Conservation (phyloP, 2,113 vertebrate species). For the Boleophthalmus pectinirostris region DNA sequence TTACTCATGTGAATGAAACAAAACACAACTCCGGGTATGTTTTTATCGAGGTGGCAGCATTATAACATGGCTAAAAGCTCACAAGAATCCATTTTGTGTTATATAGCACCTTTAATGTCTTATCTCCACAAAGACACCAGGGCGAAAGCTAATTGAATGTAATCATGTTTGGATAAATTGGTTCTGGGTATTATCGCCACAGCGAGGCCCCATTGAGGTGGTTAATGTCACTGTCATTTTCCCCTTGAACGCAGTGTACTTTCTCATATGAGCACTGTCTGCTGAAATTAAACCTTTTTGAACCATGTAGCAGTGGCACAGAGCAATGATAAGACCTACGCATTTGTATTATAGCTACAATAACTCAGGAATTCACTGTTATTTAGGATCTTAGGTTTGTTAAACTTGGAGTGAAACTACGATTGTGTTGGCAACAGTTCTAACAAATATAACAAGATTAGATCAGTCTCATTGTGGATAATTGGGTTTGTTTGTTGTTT, state of each 20-base stretch:
- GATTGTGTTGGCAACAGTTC: too few species aligned
- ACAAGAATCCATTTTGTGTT: too few species aligned
- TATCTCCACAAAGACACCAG: conserved; percentile 38
- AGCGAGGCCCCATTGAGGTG: conserved; percentile 39
- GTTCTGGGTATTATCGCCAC: conserved; percentile 68
- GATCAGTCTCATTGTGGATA: too few species aligned
- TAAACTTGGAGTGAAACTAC: too few species aligned
- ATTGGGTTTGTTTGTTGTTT: too few species aligned
- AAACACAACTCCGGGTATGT: too few species aligned
- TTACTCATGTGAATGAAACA: too few species aligned
- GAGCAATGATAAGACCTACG: neutral
- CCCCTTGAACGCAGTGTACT: neutral
- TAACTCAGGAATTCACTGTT: neutral
- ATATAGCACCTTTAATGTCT: conserved; percentile 2
- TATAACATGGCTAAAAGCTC: too few species aligned
- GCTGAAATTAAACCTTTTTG: neutral
- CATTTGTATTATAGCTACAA: neutral
- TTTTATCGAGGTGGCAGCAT: too few species aligned
- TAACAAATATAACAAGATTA: too few species aligned
- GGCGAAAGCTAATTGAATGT: conserved; percentile 59
- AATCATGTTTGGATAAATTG: conserved; percentile 65
- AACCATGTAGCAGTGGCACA: neutral
- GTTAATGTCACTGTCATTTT: conserved; percentile 29
- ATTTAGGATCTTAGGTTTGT: neutral
- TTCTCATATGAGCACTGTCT: neutral